Evolutionary conservation across 2,113 vertebrate genomes (phyloP).

Genomic region (Etheostoma spectabile): DNA sequence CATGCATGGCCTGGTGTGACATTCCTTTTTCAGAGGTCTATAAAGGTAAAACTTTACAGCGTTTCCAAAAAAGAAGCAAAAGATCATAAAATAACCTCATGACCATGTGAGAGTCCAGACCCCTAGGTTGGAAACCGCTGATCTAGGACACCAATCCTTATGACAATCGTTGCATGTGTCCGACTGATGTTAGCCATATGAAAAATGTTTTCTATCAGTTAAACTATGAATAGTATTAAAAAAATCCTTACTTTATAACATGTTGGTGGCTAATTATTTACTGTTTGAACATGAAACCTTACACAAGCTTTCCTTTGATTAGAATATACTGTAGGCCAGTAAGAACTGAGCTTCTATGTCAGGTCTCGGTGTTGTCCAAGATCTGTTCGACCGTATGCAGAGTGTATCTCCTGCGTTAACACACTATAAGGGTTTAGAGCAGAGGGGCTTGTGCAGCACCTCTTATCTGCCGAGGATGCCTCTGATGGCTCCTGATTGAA

Average conservation of each 20-base stretch:
- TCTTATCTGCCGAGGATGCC: constrained; percentile 73
- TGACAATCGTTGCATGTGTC: neutral
- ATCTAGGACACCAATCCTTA: neutral
- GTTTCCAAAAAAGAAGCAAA: neutral
- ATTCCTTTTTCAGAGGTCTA: neutral
- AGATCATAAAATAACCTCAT: neutral
- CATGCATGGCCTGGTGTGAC: neutral
- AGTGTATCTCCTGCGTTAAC: constrained; percentile 59
- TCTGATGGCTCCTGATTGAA: constrained; percentile 79
- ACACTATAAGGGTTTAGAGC: constrained; percentile 57
- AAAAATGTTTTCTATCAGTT: neutral
- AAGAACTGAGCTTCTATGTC: constrained; percentile 17
- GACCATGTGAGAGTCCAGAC: too few species aligned
- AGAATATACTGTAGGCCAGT: constrained; percentile 22
- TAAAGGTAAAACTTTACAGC: neutral
- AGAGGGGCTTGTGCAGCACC: constrained; percentile 56
- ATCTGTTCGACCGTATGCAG: constrained; percentile 56
- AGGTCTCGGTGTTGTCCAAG: constrained; percentile 13
- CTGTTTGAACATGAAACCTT: neutral
- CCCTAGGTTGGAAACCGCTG: neutral
- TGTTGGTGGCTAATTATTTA: neutral
- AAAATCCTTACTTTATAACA: neutral
- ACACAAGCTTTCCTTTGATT: constrained; percentile 9
- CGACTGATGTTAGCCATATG: neutral
- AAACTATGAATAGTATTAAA: neutral